A percentile compares a stretch with the other conserved stretches of the same genome.
These are phyloP conservation scores for Trematomus bernacchii DNA, from an alignment of 2,797 vertebrate species.

Conservation along the genomic window DNA sequence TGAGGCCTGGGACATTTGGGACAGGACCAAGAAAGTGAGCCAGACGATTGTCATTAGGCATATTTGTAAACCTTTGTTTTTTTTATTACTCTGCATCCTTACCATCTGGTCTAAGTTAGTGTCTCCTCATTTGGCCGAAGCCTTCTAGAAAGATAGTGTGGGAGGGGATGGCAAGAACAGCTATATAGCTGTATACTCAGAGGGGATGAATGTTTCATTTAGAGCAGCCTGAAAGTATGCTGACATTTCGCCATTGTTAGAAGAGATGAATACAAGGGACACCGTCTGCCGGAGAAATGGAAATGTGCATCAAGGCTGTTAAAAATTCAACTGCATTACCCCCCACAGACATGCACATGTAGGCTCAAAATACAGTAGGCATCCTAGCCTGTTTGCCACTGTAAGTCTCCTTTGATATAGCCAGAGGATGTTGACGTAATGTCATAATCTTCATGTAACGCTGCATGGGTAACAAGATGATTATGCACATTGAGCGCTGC, in stretches of 20 bases:
- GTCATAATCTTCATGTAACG: slow-evolving; percentile 43
- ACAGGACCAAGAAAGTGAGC: slow-evolving; percentile 41
- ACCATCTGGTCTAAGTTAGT: slow-evolving; percentile 41
- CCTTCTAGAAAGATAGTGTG: slow-evolving; percentile 45
- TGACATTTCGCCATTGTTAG: slow-evolving; percentile 86
- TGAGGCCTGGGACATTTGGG: slow-evolving; percentile 52
- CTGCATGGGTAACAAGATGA: slow-evolving; percentile 15
- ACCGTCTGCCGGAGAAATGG: slow-evolving; percentile 78
- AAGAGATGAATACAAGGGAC: slow-evolving; percentile 78
- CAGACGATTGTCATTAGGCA: slow-evolving; percentile 43
- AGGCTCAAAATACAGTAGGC: slow-evolving; percentile 51
- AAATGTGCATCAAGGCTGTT: slow-evolving; percentile 82
- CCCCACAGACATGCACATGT: slow-evolving; percentile 56
- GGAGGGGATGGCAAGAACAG: slow-evolving; percentile 53
- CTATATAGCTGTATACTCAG: slow-evolving; percentile 72
- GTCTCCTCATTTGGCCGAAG: slow-evolving; percentile 49
- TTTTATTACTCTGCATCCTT: slow-evolving; percentile 9
- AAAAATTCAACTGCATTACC: slow-evolving; percentile 79
- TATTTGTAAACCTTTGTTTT: slow-evolving; percentile 36
- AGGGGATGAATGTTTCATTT: slow-evolving; percentile 85
- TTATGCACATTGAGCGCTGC: slow-evolving; percentile 17
- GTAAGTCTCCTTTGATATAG: slow-evolving; percentile 43
- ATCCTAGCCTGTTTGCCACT: slow-evolving; percentile 20
- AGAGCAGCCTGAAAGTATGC: slow-evolving; percentile 81
- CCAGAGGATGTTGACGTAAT: slow-evolving; percentile 29